These are phyloP conservation scores for Cryptocephalus moraei DNA, from an alignment of 2,888 invertebrate species.

Conservation along the genomic window DNA sequence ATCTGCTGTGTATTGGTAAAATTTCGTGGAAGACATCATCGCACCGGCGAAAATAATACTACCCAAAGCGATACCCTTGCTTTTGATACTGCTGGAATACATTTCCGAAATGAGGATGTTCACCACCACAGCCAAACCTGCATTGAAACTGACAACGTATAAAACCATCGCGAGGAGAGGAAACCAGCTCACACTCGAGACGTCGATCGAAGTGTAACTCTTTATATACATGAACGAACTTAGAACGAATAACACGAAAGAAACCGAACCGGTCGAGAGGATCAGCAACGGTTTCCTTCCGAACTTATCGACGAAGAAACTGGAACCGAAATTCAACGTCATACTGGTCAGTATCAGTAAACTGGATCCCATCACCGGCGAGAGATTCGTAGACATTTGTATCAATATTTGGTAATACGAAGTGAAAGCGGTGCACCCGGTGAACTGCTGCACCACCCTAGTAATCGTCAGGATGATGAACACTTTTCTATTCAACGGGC, in stretches of 20 bases:
- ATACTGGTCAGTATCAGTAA: slow-evolving; percentile 38
- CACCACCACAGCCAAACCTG: slow-evolving; percentile 21
- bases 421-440: slow-evolving; percentile 23
- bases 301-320: slow-evolving; percentile 25
- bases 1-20: slow-evolving; percentile 23
- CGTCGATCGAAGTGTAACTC: slow-evolving; percentile 16
- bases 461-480: slow-evolving; percentile 49
- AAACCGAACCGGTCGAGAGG: slow-evolving; percentile 20
- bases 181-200: slow-evolving; percentile 19
- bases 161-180: slow-evolving; percentile 24
- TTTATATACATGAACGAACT: slow-evolving; percentile 21
- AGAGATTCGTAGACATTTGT: slow-evolving; percentile 23
- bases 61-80: slow-evolving; percentile 21
- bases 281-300: slow-evolving; percentile 24
- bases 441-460: slow-evolving; percentile 24
- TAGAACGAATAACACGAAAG: slow-evolving; percentile 19
- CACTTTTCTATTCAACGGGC: slow-evolving; percentile 49
- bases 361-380: slow-evolving; percentile 33
- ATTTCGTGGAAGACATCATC: slow-evolving; percentile 21
- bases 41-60: slow-evolving; percentile 19
- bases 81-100: slow-evolving; percentile 28
- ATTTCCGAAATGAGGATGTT: slow-evolving; percentile 26
- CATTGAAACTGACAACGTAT: slow-evolving; percentile 21
- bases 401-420: slow-evolving; percentile 29
- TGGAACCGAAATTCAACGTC: slow-evolving; percentile 21